Evolutionary conservation across 2,797 vertebrate species (phyloP), one percentile per base, ranked within the genome.

Genomic region (Myiotriccus ornatus): DNA sequence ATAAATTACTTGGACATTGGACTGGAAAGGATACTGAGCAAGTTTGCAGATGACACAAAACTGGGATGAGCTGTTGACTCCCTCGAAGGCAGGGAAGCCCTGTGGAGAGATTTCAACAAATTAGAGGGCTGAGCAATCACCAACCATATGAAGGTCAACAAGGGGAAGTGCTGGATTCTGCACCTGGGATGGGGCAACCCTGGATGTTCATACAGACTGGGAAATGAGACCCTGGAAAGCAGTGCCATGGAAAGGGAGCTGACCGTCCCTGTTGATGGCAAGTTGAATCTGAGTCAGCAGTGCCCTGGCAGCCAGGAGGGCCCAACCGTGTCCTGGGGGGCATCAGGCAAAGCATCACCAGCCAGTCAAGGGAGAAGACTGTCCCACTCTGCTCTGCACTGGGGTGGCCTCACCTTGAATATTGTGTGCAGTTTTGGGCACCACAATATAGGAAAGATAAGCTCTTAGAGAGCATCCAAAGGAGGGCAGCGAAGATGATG

Each of bases 261-360:
- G 15, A 7, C 6, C 1, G 5, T 24, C 22, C 41, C 44, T 30
- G 21, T 17, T 0, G 3, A 24, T 24, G 15, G 10, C 15, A 44
- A 64, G 22, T 12, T 64, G 41, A 44, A 44, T 24, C 1, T 18
- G 30, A 64, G 41, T 44, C 62, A 24, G 41, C 41, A 64, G 22
- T 24, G 41, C 41, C 41, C 62, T 44, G 41, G 30, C 62, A 44
- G 62, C 30, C 62, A 64, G 62, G 30, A 44, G 15, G 22, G 41
- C 15, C 15, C 62, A 64, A n/a, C 41, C 10, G 0, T 44, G 41
- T 44, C 62, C 15, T 24, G 41, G 41, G 10, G 30, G 15, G 10
- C 30, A 44, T 44, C 62, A n/a, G 62, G 30, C 10, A 44, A 12
- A 44, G 30, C 21, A n/a, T 24, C 10, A 1, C 21, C 41, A 63